Conservation (phyloP, 2,888 invertebrate species). For the Platerodrilus igneus region DNA sequence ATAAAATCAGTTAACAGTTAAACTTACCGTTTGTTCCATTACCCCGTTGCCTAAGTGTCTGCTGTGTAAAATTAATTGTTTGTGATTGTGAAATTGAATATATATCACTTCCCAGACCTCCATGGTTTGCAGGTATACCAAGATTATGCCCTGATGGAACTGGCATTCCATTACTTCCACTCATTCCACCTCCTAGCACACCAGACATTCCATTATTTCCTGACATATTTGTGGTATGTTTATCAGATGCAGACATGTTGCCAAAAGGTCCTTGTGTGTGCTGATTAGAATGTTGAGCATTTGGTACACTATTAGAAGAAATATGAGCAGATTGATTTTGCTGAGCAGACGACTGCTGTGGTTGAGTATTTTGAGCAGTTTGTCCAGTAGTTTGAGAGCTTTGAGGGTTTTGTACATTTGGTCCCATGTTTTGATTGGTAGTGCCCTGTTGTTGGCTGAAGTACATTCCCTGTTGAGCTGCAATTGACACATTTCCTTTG, state of each 20-base stretch:
- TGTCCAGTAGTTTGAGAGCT: slow-evolving; percentile 18
- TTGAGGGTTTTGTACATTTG: slow-evolving; percentile 27
- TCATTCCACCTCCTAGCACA: slow-evolving; percentile 17
- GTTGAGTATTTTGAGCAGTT: slow-evolving; percentile 18
- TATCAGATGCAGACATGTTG: slow-evolving; percentile 15
- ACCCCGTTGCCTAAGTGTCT: slow-evolving; percentile 58
- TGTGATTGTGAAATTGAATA: slow-evolving; percentile 80
- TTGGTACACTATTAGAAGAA: slow-evolving; percentile 8
- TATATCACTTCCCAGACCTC: slow-evolving; percentile 52
- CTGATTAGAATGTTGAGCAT: slow-evolving; percentile 21
- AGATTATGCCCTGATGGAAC: slow-evolving; percentile 23
- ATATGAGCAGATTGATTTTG: slow-evolving; percentile 15
- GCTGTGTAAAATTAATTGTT: slow-evolving; percentile 80
- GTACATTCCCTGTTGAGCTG: slow-evolving; percentile 83
- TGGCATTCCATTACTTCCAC: slow-evolving; percentile 16
- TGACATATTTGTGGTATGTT: slow-evolving; percentile 19
- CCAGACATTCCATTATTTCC: slow-evolving; percentile 26
- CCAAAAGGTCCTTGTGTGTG: slow-evolving; percentile 17
- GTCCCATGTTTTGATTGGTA: slow-evolving; percentile 21
- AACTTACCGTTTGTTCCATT: slow-evolving; percentile 38
- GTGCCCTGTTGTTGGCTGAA: slow-evolving; percentile 51
- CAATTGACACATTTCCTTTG: slow-evolving; percentile 71
- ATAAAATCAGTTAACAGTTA: too few relatives aligned
- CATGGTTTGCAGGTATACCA: slow-evolving; percentile 25
- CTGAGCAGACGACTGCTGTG: slow-evolving; percentile 13